A percentile compares a stretch with the other conserved stretches of the same genome.
phyloP scores from a whole-genome alignment of 2,888 invertebrate genomes.

The Ichneumon xanthorius region DNA sequence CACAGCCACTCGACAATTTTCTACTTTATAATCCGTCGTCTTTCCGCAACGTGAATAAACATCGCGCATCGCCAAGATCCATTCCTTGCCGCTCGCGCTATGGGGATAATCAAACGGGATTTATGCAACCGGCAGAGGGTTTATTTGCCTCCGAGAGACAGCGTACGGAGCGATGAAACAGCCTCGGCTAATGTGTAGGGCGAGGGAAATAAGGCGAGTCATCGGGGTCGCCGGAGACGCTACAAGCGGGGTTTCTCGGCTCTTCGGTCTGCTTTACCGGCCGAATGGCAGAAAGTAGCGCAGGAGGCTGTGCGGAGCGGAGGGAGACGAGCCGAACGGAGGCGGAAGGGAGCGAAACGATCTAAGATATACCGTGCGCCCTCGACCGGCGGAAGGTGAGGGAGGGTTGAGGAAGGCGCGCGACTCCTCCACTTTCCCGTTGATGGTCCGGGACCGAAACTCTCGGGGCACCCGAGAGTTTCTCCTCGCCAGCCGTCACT shows the following conservation, averaged over 20 bases:
- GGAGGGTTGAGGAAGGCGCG: constrained; percentile 17
- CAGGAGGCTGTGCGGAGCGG: not conserved
- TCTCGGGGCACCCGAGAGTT: constrained; percentile 52
- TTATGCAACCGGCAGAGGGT: constrained; percentile 9
- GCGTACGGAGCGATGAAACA: constrained; percentile 6
- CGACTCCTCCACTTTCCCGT: constrained; percentile 48
- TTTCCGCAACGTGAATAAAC: not conserved
- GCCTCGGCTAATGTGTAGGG: constrained; percentile 54
- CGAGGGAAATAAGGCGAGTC: constrained; percentile 64
- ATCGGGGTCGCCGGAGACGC: constrained; percentile 54
- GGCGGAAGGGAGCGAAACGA: constrained; percentile 62
- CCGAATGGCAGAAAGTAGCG: constrained; percentile 46
- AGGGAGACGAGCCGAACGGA: constrained; percentile 20
- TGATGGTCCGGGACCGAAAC: constrained; percentile 53
- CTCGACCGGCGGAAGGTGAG: not conserved
- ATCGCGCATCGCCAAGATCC: not conserved
- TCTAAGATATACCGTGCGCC: constrained; percentile 35
- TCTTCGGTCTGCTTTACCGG: not conserved
- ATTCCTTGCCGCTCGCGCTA: not conserved
- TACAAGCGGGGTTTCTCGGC: constrained; percentile 48
- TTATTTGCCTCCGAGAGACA: constrained; percentile 48
- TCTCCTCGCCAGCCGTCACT: constrained; percentile 57
- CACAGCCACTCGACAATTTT: not conserved
- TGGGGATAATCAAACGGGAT: constrained; percentile 48
- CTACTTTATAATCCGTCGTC: not conserved